These are phyloP conservation scores for Platycnemis pennipes DNA, from an alignment of 2,888 invertebrate species.

Conservation along the genomic window DNA sequence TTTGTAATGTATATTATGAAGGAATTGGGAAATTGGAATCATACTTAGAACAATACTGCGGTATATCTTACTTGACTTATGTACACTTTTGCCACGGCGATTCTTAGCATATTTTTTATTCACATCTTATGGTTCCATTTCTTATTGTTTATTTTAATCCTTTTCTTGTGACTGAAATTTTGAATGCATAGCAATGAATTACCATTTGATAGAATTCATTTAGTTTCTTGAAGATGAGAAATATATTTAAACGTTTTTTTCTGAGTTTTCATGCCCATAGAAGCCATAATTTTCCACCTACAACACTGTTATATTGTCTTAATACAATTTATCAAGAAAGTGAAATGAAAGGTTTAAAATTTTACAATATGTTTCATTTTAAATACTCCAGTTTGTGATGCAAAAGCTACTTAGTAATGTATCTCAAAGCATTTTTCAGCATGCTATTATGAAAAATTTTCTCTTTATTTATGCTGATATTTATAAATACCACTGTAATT, in stretches of 20 bases:
- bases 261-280: not conserved
- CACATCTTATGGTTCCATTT: not conserved
- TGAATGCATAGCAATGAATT: too few species aligned
- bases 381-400: not conserved
- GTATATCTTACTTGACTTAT: not conserved
- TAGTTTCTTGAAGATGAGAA: too few species aligned
- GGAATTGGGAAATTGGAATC: not conserved
- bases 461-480: not conserved
- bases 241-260: not conserved
- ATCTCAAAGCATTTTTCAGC: not conserved
- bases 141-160: not conserved
- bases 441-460: not conserved
- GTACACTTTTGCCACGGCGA: not conserved
- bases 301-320: not conserved
- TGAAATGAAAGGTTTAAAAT: not conserved
- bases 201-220: too few species aligned
- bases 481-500: not conserved
- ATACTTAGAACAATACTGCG: not conserved
- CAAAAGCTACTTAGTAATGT: not conserved
- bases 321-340: not conserved
- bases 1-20: not conserved
- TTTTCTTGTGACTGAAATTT: not conserved
- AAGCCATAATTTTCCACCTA: conserved; percentile 4
- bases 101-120: not conserved
- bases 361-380: not conserved